Evolutionary conservation across 1,140 invertebrate species (phyloP).

Genomic region (Drusus annulatus): DNA sequence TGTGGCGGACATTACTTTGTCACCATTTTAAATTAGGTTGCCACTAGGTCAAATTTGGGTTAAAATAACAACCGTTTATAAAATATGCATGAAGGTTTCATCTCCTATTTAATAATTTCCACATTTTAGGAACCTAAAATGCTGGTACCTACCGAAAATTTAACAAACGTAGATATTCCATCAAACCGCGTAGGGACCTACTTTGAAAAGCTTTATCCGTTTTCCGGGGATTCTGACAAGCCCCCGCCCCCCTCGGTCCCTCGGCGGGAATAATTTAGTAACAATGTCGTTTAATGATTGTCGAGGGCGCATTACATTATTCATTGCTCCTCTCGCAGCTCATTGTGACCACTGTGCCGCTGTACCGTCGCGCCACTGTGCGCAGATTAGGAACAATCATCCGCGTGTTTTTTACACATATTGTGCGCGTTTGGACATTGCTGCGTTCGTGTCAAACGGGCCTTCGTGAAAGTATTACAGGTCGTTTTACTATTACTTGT

Average conservation of each 20-base stretch:
- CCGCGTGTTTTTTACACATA: slow-evolving; percentile 46
- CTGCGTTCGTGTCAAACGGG: neutral
- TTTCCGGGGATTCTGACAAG: neutral
- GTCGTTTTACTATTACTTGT: too few relatives aligned
- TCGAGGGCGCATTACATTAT: slow-evolving; percentile 53
- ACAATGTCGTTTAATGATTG: slow-evolving; percentile 57
- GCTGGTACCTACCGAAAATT: too few relatives aligned
- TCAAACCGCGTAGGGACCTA: neutral
- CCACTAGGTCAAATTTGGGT: too few relatives aligned
- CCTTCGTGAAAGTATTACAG: neutral
- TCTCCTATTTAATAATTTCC: too few relatives aligned
- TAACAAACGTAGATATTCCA: neutral
- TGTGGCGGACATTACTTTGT: too few relatives aligned
- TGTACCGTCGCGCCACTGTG: slow-evolving; percentile 12
- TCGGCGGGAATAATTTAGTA: slow-evolving; percentile 54
- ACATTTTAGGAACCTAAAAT: too few relatives aligned
- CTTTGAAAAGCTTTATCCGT: too few relatives aligned
- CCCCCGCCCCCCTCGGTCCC: slow-evolving; percentile 9
- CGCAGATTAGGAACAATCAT: slow-evolving; percentile 55
- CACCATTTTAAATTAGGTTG: too few relatives aligned
- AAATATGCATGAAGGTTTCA: too few relatives aligned
- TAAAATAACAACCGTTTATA: too few relatives aligned
- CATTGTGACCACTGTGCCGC: slow-evolving; percentile 45
- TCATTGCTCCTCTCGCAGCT: slow-evolving; percentile 54
- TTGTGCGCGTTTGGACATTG: slow-evolving; percentile 32